Conservation (phyloP, 2,888 invertebrate species). For the Ischnura elegans region DNA sequence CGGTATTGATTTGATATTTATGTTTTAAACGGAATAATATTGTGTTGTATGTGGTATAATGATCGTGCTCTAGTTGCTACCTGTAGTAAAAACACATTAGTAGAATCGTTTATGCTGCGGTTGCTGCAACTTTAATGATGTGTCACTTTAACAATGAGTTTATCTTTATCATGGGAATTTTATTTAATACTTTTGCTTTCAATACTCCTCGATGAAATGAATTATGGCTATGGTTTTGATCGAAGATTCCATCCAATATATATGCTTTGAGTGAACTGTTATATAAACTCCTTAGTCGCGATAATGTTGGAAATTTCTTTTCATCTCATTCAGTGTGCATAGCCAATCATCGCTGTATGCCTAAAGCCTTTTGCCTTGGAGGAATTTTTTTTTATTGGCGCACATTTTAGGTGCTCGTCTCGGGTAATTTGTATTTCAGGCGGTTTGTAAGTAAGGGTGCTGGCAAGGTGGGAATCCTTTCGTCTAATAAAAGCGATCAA, state of each 20-base stretch:
- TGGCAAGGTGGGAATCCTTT: not conserved
- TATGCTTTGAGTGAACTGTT: not conserved
- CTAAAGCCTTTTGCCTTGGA: not conserved
- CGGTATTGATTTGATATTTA: too few species aligned
- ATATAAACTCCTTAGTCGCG: not conserved
- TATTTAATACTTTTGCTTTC: too few species aligned
- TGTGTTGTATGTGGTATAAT: too few species aligned
- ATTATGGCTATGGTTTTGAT: not conserved
- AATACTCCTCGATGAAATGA: too few species aligned
- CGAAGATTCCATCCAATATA: not conserved
- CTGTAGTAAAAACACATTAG: too few species aligned
- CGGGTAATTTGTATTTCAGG: conserved; percentile 22
- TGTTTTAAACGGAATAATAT: too few species aligned
- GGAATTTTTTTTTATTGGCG: conserved; percentile 1
- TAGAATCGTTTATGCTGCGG: too few species aligned
- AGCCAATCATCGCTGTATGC: not conserved
- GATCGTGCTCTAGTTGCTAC: too few species aligned
- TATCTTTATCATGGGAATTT: too few species aligned
- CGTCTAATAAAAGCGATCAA: conserved; percentile 29
- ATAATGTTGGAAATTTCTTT: not conserved
- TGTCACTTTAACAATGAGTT: too few species aligned
- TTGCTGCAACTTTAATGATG: too few species aligned
- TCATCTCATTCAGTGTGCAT: not conserved
- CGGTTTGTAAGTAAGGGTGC: not conserved
- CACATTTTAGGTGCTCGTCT: not conserved